Conservation (phyloP, 2,888 invertebrate genomes). For the Criorhina ranunculi region DNA sequence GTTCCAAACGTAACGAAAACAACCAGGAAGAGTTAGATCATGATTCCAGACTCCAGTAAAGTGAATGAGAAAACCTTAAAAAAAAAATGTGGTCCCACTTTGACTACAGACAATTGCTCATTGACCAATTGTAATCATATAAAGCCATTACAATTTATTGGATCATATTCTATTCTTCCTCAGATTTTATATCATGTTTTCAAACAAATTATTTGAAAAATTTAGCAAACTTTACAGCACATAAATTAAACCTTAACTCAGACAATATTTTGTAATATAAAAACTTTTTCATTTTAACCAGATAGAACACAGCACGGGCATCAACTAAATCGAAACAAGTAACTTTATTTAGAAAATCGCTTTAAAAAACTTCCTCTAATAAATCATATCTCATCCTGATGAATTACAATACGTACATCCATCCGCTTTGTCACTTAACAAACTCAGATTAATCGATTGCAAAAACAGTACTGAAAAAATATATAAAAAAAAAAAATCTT, state of each 20-base stretch:
- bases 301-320: conserved; percentile 34
- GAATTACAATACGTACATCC: conserved; percentile 71
- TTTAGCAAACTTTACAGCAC: not conserved
- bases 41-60: too few relatives aligned
- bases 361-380: conserved; percentile 45
- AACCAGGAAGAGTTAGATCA: too few relatives aligned
- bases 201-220: too few relatives aligned
- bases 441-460: conserved; percentile 73
- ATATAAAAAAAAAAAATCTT: conserved; percentile 18
- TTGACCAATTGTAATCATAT: too few relatives aligned
- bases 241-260: conserved; percentile 26
- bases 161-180: too few relatives aligned
- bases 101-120: too few relatives aligned
- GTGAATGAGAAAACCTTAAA: too few relatives aligned
- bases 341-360: conserved; percentile 60
- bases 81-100: too few relatives aligned
- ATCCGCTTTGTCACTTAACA: conserved; percentile 75
- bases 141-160: too few relatives aligned
- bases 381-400: conserved; percentile 74
- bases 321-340: conserved; percentile 57
- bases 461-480: conserved; percentile 36
- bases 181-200: too few relatives aligned
- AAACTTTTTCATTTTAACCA: conserved; percentile 26
- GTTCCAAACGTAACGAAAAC: too few relatives aligned
- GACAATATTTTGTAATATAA: conserved; percentile 15